phyloP scores from a whole-genome alignment of 2,113 vertebrate species.

The Ploceus nigricollis region DNA sequence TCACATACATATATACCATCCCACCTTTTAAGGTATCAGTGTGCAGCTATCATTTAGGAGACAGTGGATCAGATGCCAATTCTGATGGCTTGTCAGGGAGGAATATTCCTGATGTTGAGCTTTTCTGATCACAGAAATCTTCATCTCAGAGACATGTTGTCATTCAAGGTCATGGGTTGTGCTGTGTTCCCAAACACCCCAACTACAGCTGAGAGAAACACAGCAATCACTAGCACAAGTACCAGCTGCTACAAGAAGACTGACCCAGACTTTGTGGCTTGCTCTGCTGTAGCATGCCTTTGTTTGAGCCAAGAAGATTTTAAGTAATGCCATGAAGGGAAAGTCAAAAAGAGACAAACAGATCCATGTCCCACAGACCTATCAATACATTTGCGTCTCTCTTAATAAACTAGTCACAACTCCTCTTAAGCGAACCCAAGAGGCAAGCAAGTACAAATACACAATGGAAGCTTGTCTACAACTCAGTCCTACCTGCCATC shows the following conservation, averaged over 20 bases:
- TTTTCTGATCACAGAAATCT: neutral
- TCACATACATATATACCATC: neutral
- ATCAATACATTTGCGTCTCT: neutral
- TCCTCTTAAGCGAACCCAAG: neutral
- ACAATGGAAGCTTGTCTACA: neutral
- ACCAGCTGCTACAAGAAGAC: neutral
- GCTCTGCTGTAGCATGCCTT: neutral
- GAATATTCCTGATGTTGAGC: accelerated
- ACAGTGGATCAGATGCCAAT: neutral
- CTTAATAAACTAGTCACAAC: neutral
- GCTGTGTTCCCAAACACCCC: neutral
- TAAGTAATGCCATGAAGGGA: neutral
- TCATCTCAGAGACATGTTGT: neutral
- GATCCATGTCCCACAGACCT: neutral
- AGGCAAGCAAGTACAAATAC: neutral
- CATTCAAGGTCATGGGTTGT: neutral
- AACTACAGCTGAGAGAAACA: neutral
- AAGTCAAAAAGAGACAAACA: neutral
- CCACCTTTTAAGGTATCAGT: neutral
- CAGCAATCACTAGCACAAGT: neutral
- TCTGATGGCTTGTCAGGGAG: neutral
- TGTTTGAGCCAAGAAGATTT: neutral
- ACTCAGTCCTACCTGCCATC: conserved; percentile 79
- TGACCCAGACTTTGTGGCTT: neutral
- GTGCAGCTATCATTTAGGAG: neutral